Percentiles rank a stretch among this genome's conserved stretches.
These are phyloP conservation scores for Triplophysa siluroides DNA, from an alignment of 2,113 vertebrate species.

Conservation along the genomic window DNA sequence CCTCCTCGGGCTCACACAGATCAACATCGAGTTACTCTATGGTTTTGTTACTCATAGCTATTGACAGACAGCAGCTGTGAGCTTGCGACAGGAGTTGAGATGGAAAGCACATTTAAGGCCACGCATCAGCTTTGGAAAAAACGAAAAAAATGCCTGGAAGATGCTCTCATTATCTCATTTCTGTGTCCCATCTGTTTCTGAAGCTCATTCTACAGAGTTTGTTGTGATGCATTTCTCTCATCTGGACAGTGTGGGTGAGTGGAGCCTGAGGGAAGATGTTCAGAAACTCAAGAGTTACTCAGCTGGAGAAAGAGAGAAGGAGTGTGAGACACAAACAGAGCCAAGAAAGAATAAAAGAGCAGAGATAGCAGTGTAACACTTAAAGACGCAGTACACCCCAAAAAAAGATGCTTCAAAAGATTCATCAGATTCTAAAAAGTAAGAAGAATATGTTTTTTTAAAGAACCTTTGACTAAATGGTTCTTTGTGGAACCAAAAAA, in stretches of 20 bases:
- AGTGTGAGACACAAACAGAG: neutral
- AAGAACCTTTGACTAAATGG: too few species aligned
- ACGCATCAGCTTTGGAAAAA: neutral
- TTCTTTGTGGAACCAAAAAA: too few species aligned
- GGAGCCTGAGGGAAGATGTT: slow-evolving; percentile 9
- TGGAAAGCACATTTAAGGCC: slow-evolving; percentile 1
- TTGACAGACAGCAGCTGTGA: slow-evolving; percentile 8
- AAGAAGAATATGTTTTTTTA: too few species aligned
- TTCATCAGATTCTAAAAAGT: too few species aligned
- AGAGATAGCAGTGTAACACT: neutral
- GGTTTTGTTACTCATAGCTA: neutral
- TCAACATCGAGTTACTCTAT: neutral
- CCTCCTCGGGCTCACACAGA: neutral
- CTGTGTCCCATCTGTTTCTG: neutral
- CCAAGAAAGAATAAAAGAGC: neutral
- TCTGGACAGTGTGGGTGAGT: slow-evolving; percentile 3
- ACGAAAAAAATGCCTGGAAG: neutral
- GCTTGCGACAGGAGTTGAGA: neutral
- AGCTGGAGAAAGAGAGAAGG: neutral
- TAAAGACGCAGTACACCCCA: neutral
- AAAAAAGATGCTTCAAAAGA: too few species aligned
- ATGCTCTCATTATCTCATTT: slow-evolving; percentile 25
- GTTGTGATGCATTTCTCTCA: slow-evolving; percentile 15
- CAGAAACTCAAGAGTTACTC: neutral
- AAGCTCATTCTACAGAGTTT: neutral